Base-by-base conservation (phyloP, 2,888 invertebrate genomes). In the Geophilus truncorum region DNA sequence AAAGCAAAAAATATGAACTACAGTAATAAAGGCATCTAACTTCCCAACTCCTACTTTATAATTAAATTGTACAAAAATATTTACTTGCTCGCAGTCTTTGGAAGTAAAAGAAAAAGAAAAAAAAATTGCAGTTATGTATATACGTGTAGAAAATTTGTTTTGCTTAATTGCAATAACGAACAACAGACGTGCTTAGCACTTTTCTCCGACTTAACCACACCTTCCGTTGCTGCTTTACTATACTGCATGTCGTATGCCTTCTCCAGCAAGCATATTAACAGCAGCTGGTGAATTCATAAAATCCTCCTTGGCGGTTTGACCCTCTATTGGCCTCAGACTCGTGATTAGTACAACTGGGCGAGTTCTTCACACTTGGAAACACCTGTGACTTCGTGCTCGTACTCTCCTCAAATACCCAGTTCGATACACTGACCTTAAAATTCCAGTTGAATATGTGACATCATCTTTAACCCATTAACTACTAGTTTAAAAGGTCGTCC, bases 221-320 rank as follows among this genome's bases (percentile, higher is more conserved):
- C 70, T 25, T 70, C 28, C 45, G 15, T 45, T 9, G 12, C 18
- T 45, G 3, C 45, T 25, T 9, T 70, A 70, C 70, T 70, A n/a
- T n/a, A n/a, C n/a, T n/a, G n/a, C 51, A 21, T 51, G 70, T 70
- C 28, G 70, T 70, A 70, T 25, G 70, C 70, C 15, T 70, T 70
- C 70, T 25, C n/a, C 25, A 23, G 28, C 25, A 4, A 70, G 70
- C 70, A 70, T 70, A 70, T 70, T 70, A 70, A 70, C 70, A 70
- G n/a, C 70, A 70, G 70, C 70, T 70, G 70, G 70, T 28, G 28
- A 70, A 70, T 70, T 70, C 70, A 70, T 70, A 70, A 70, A 70
- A 70, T 70, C 70, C 70, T 70, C 70, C 70, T 70, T 70, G 70
- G 70, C 70, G 70, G 70, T 70, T 70, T 70, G 70, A 70, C 70